phyloP scores from a whole-genome alignment of 2,113 vertebrate species.

The Ciconia maguari region DNA sequence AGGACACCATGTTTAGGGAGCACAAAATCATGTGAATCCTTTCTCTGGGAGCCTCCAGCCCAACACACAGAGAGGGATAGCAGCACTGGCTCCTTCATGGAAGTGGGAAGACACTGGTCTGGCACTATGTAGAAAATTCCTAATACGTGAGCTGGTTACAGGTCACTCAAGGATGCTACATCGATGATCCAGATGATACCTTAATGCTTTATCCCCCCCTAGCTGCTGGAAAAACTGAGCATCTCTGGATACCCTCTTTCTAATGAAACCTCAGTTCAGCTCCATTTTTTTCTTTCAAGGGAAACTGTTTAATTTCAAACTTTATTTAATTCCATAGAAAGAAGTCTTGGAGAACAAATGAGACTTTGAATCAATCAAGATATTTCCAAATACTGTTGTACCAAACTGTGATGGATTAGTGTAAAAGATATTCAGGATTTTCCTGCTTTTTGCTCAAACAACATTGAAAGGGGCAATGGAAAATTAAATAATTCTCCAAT shows the following conservation, averaged over 20 bases:
- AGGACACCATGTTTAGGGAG: neutral
- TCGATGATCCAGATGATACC: no score
- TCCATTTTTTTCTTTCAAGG: neutral
- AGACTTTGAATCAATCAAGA: neutral
- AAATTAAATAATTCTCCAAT: neutral
- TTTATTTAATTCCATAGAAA: neutral
- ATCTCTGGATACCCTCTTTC: neutral
- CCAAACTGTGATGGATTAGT: neutral
- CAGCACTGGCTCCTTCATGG: neutral
- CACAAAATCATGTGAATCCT: neutral
- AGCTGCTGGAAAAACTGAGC: neutral
- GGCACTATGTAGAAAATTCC: neutral
- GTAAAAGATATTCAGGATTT: neutral
- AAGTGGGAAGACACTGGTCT: neutral
- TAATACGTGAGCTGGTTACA: neutral
- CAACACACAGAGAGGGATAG: accelerated
- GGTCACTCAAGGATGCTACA: neutral
- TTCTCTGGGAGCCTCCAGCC: neutral
- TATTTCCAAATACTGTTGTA: neutral
- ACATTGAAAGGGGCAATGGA: neutral
- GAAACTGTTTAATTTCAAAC: neutral
- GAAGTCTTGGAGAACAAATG: neutral
- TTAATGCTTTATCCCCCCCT: neutral
- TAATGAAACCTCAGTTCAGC: neutral
- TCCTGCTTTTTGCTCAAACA: neutral